Evolutionary conservation across 2,113 vertebrate genomes (phyloP).

Genomic region (Monarcha castaneiventris): DNA sequence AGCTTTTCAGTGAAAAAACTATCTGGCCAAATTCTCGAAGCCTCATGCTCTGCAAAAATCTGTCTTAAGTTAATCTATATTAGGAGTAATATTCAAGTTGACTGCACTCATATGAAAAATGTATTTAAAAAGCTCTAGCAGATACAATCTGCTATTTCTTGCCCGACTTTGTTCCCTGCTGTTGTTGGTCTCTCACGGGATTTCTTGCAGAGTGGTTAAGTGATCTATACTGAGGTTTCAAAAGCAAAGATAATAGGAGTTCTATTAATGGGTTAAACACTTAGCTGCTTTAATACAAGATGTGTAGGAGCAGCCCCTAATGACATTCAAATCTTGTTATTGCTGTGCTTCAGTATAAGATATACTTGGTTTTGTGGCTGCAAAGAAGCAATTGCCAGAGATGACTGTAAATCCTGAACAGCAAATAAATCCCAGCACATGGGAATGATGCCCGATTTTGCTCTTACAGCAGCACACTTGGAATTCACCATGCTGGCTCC

Average conservation of each 20-base stretch:
- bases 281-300: slow-evolving; percentile 51
- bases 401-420: slow-evolving; percentile 12
- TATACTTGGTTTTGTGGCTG: slow-evolving; percentile 38
- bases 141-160: slow-evolving; percentile 39
- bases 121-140: slow-evolving; percentile 6
- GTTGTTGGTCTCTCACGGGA: slow-evolving; percentile 29
- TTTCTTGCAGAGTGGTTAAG: slow-evolving; percentile 38
- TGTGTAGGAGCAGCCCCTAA: slow-evolving; percentile 50
- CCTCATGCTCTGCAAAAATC: not conserved
- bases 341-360: slow-evolving; percentile 36
- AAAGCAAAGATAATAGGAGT: slow-evolving; percentile 51
- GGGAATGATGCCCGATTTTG: not conserved
- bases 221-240: slow-evolving; percentile 42
- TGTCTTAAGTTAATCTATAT: slow-evolving; percentile 28
- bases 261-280: slow-evolving; percentile 55
- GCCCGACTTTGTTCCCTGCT: slow-evolving; percentile 8
- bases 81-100: not conserved
- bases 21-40: not conserved
- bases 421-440: slow-evolving; percentile 15
- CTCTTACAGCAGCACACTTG: not conserved
- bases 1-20: not conserved
- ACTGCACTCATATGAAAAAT: not conserved
- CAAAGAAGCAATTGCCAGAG: slow-evolving; percentile 21
- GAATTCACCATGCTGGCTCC: not conserved
- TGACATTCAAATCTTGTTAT: slow-evolving; percentile 60